phyloP scores from a whole-genome alignment of 2,888 invertebrate genomes.

The Podotricha telesiphe region DNA sequence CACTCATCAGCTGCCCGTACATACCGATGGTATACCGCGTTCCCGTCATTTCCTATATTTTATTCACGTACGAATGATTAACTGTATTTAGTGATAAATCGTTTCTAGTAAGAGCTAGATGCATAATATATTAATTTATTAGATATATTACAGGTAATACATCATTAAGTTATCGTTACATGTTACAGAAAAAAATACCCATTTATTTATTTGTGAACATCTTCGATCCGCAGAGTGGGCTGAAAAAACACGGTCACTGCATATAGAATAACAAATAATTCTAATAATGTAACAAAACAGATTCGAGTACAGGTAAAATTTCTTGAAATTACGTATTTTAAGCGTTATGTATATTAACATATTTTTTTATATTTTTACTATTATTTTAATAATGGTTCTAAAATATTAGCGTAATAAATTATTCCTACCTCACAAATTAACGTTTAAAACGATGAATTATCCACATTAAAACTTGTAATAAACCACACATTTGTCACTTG shows the following conservation, averaged over 20 bases:
- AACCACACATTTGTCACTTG: not conserved
- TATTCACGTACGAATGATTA: not conserved
- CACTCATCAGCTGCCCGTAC: slow-evolving; percentile 69
- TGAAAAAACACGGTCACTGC: no score
- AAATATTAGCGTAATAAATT: no score
- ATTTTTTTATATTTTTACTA: no score
- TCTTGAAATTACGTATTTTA: no score
- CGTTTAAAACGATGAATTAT: not conserved
- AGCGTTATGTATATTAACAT: no score
- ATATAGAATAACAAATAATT: not conserved
- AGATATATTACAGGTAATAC: not conserved
- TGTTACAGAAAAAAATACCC: no score
- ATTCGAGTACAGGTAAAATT: not conserved
- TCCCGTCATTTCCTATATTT: slow-evolving; percentile 32
- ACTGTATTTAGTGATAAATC: not conserved
- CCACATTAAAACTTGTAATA: not conserved
- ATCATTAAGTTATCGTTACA: not conserved
- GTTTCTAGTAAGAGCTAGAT: not conserved
- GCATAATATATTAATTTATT: no score
- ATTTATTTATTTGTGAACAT: not conserved
- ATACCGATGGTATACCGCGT: slow-evolving; percentile 62
- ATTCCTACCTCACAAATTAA: not conserved
- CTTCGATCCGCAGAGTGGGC: no score
- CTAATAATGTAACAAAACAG: not conserved
- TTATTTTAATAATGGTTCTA: no score